Evolutionary conservation across 2,888 invertebrate species (phyloP).

Genomic region (Sphaerophoria taeniata): DNA sequence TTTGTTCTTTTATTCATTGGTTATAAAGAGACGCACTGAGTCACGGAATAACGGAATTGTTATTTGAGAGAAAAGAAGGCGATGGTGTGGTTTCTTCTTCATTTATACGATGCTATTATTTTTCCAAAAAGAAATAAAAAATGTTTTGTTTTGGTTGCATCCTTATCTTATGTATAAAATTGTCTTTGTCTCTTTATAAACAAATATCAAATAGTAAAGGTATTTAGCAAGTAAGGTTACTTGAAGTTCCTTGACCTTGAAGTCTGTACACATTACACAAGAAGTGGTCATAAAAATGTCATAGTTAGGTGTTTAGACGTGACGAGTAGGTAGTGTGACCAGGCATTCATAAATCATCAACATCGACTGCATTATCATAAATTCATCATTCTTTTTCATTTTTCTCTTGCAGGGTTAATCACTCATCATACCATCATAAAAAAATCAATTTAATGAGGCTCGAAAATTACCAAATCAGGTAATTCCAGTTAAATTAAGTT

Average conservation of each 20-base stretch:
- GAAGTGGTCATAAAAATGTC: background rate
- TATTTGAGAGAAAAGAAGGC: slow-evolving; percentile 6
- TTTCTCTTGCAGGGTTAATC: slow-evolving; percentile 51
- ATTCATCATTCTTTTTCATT: background rate
- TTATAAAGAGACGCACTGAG: slow-evolving; percentile 49
- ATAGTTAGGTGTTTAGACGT: background rate
- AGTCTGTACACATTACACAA: background rate
- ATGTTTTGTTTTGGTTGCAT: slow-evolving; percentile 73
- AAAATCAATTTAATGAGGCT: slow-evolving; percentile 58
- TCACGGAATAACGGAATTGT: slow-evolving; percentile 6
- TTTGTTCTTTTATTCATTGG: background rate
- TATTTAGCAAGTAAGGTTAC: slow-evolving; percentile 28
- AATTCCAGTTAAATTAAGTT: background rate
- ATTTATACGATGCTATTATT: background rate
- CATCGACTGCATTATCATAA: slow-evolving; percentile 7
- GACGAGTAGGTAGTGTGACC: background rate
- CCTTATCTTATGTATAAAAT: slow-evolving; percentile 69
- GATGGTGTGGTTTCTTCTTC: slow-evolving; percentile 54
- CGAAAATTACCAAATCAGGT: slow-evolving; percentile 64
- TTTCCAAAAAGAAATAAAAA: slow-evolving; percentile 51
- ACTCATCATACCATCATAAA: slow-evolving; percentile 26
- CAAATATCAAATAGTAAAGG: background rate
- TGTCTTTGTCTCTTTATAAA: slow-evolving; percentile 69
- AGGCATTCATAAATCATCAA: background rate
- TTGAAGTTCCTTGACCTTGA: slow-evolving; percentile 64